Evolutionary conservation across 2,797 vertebrate genomes (phyloP).

Genomic region (Hafferia zeledoni): DNA sequence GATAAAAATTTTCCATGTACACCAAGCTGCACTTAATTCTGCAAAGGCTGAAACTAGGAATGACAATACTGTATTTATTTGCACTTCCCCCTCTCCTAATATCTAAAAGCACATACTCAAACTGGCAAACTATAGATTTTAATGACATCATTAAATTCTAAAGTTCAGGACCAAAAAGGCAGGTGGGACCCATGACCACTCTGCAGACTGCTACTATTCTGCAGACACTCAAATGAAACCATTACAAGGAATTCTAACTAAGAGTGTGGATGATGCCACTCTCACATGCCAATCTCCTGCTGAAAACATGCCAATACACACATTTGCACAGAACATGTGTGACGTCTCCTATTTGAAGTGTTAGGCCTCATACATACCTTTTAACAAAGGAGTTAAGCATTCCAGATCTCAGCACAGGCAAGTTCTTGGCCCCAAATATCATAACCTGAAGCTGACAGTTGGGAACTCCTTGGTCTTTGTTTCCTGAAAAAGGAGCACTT

Average conservation of each 20-base stretch:
- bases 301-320: not conserved
- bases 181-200: accelerated
- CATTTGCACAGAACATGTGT: not conserved
- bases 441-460: conserved; percentile 77
- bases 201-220: not conserved
- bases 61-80: not conserved
- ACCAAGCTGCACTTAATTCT: not conserved
- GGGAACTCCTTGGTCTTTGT: not conserved
- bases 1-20: not conserved
- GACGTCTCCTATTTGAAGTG: not conserved
- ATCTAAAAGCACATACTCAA: not conserved
- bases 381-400: conserved; percentile 78
- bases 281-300: not conserved
- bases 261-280: not conserved
- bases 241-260: not conserved
- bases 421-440: conserved; percentile 76
- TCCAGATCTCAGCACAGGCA: conserved; percentile 74
- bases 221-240: not conserved
- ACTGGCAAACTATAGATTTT: not conserved
- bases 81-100: not conserved
- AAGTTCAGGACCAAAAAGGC: not conserved
- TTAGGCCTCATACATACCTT: conserved; percentile 73
- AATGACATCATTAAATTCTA: not conserved
- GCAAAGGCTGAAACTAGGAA: not conserved
- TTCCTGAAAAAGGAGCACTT: conserved; percentile 45